phyloP scores from a whole-genome alignment of 2,888 invertebrate species.

The Drosophila sordidula region DNA sequence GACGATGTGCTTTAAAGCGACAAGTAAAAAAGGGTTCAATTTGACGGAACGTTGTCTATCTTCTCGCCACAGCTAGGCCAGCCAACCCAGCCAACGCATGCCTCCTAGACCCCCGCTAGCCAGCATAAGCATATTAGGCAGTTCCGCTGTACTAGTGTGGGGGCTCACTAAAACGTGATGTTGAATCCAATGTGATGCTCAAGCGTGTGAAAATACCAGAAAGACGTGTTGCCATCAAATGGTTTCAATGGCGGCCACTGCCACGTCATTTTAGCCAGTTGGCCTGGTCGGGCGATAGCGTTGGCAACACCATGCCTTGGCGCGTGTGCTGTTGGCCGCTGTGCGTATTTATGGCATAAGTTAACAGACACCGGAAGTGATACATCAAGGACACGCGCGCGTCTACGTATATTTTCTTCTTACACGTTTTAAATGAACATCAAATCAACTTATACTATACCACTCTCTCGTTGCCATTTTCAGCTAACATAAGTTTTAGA shows the following conservation, averaged over 20 bases:
- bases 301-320: constrained; percentile 35
- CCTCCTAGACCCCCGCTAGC: not conserved
- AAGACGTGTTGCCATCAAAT: constrained; percentile 82
- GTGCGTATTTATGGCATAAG: constrained; percentile 76
- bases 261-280: constrained; percentile 51
- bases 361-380: constrained; percentile 80
- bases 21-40: constrained; percentile 67
- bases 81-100: constrained; percentile 1
- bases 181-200: constrained; percentile 85
- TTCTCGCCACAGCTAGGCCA: constrained; percentile 6
- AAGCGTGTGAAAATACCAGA: constrained; percentile 85
- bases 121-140: constrained; percentile 74
- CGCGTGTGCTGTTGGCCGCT: constrained; percentile 68
- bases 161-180: constrained; percentile 82
- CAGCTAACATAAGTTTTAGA: not conserved
- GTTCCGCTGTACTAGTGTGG: constrained; percentile 39
- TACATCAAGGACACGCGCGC: constrained; percentile 75
- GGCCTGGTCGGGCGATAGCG: constrained; percentile 16
- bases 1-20: constrained; percentile 29
- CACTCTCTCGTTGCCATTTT: not conserved
- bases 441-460: constrained; percentile 52
- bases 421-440: constrained; percentile 73
- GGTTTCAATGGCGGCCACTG: constrained; percentile 63
- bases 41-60: constrained; percentile 39
- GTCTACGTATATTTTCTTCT: constrained; percentile 37